Base-by-base conservation (phyloP, 2,888 invertebrate species). In the Taphrorychus bicolor region DNA sequence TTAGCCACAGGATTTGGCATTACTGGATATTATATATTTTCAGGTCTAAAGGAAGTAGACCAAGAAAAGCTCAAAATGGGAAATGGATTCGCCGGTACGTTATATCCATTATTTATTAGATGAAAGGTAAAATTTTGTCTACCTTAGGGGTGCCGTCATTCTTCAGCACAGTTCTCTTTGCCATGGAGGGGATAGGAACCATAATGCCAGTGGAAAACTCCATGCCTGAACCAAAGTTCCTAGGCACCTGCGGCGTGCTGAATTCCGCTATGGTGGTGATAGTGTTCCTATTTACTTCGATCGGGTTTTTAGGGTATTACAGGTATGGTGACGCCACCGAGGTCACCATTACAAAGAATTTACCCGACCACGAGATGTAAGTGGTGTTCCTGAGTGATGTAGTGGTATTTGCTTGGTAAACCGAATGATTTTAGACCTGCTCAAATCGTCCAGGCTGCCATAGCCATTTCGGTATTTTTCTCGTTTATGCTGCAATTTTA, bases 401-500 rank as follows among this genome's bases (percentile, higher is more conserved):
- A 14, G 7, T 45, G 5, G 18, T n/a, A 7, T n/a, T n/a, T n/a
- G n/a, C n/a, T n/a, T n/a, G 2, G 45, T 17, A 54, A 40, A n/a
- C 2, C 4, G n/a, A 19, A 7, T 23, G 9, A 1, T 69, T 69
- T 68, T 77, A 92, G 92, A 68, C 77, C 87, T 11, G 95, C 92
- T 2, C 91, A 94, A 82, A 83, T 87, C 1, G 95, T 94, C 0
- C 92, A 95, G 83, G 82, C 94, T 16, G 84, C 94, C 72, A 96
- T 97, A 86, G 93, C 94, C 0, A 74, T 94, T 0, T 93, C 97
- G 0, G 94, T 98, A 65, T 90, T 97, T 68, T 91, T 98, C 79
- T 94, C 97, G 0, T 98, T 95, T 82, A 93, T 93, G 49, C 87
- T 98, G 0, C 97, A 98, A 83, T 93, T 95, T 81, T 98, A 94